These are phyloP conservation scores for Coelinius sp. DNA, from an alignment of 2,888 invertebrate species.

Conservation along the genomic window DNA sequence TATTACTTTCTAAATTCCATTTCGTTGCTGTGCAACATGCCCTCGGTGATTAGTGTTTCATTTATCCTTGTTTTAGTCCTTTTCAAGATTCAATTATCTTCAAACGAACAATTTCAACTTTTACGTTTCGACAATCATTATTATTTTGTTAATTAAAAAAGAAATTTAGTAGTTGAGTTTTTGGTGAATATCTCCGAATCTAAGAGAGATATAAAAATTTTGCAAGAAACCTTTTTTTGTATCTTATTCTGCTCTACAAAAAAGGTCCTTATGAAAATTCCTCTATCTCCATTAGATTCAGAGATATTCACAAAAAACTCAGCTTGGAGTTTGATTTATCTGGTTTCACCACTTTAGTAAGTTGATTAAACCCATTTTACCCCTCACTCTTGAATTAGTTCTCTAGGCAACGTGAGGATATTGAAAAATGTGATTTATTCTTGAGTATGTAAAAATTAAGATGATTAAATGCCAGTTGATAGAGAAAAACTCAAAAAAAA, in stretches of 20 bases:
- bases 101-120: slow-evolving; percentile 10
- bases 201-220: neutral
- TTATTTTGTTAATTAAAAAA: too few relatives aligned
- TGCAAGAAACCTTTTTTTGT: slow-evolving; percentile 1
- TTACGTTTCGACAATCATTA: neutral
- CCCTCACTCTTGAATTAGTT: slow-evolving; percentile 3
- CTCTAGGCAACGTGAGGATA: slow-evolving; percentile 47
- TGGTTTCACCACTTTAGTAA: neutral
- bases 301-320: neutral
- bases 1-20: slow-evolving; percentile 35
- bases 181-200: neutral
- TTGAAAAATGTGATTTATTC: slow-evolving; percentile 52
- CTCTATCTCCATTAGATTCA: neutral
- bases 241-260: neutral
- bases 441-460: slow-evolving; percentile 47
- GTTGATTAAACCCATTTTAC: slow-evolving; percentile 14
- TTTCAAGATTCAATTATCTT: slow-evolving; percentile 2
- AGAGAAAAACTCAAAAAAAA: too few relatives aligned
- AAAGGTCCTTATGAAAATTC: neutral
- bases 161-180: neutral
- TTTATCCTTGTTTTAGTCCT: neutral
- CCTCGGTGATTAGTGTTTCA: slow-evolving; percentile 36
- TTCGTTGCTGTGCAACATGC: slow-evolving; percentile 51
- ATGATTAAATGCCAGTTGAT: slow-evolving; percentile 46
- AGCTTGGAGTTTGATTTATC: too few relatives aligned